Conservation (phyloP, 1,140 invertebrate species). For the Aphelenchoides fujianensis region DNA sequence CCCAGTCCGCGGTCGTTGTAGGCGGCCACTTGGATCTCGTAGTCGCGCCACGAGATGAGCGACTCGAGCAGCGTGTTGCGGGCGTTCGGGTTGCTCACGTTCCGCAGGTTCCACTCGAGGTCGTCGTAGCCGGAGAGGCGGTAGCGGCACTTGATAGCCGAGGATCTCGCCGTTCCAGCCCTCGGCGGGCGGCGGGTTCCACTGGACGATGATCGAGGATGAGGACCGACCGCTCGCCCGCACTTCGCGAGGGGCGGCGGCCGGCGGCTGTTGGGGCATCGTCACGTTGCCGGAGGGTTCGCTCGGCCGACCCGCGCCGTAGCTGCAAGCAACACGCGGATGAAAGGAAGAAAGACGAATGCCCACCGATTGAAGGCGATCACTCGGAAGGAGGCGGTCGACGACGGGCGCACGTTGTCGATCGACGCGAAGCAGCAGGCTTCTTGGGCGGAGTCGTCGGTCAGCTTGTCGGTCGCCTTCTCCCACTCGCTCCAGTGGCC, state of each 20-base stretch:
- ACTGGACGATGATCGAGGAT: constrained; percentile 92
- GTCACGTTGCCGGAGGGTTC: constrained; percentile 83
- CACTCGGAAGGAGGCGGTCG: constrained; percentile 90
- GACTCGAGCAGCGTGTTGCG: constrained; percentile 86
- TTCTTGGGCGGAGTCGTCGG: constrained; percentile 72
- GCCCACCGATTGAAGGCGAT: constrained; percentile 85
- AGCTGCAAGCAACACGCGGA: no score
- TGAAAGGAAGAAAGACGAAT: no score
- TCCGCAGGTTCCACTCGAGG: constrained; percentile 71
- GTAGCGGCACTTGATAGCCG: constrained; percentile 87
- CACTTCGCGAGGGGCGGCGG: constrained; percentile 58
- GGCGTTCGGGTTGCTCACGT: constrained; percentile 87
- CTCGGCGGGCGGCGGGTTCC: constrained; percentile 88
- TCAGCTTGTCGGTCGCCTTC: constrained; percentile 72
- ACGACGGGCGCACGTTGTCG: constrained; percentile 83
- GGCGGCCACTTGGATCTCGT: constrained; percentile 91
- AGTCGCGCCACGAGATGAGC: constrained; percentile 94
- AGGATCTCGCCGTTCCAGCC: constrained; percentile 88
- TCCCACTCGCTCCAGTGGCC: constrained; percentile 70
- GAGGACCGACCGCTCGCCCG: constrained; percentile 76
- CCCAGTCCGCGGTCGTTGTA: constrained; percentile 95
- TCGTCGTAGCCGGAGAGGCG: constrained; percentile 82
- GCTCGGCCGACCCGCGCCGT: constrained; percentile 82
- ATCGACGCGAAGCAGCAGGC: constrained; percentile 74
- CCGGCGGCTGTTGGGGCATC: constrained; percentile 65